phyloP scores from a whole-genome alignment of 2,113 vertebrate species.

The Burhinus bistriatus region DNA sequence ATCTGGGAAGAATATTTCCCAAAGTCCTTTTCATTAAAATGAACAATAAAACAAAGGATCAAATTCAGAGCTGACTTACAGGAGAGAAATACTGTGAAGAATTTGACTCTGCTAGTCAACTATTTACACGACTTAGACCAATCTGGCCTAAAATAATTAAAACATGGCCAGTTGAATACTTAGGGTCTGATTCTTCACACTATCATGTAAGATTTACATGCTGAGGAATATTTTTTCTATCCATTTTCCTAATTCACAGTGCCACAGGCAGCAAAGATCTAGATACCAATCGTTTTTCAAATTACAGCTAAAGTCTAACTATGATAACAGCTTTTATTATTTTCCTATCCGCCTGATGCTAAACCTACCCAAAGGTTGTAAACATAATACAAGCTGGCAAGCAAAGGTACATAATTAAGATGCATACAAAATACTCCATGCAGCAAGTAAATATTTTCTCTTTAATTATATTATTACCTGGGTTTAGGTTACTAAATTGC shows the following conservation, averaged over 20 bases:
- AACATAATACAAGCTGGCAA: slow-evolving; percentile 64
- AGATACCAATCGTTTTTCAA: slow-evolving; percentile 65
- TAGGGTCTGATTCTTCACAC: not conserved
- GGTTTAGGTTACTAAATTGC: slow-evolving; percentile 76
- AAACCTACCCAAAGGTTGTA: slow-evolving; percentile 72
- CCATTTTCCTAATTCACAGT: slow-evolving; percentile 37
- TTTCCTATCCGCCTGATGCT: slow-evolving; percentile 62
- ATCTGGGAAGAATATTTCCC: not conserved
- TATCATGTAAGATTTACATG: not conserved
- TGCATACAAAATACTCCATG: slow-evolving; percentile 61
- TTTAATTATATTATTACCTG: slow-evolving; percentile 82
- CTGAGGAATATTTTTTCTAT: slow-evolving; percentile 20
- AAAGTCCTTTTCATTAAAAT: slow-evolving; percentile 15
- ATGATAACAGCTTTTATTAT: slow-evolving; percentile 66
- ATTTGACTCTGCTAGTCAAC: not conserved
- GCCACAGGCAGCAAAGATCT: slow-evolving; percentile 50
- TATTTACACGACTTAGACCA: not conserved
- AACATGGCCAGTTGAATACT: not conserved
- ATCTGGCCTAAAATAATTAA: not conserved
- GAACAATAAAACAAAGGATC: slow-evolving; percentile 20
- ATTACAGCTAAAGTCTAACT: slow-evolving; percentile 68
- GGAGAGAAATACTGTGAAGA: not conserved
- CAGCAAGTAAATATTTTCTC: slow-evolving; percentile 77
- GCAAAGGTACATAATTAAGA: slow-evolving; percentile 72
- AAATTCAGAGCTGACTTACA: not conserved